phyloP scores from a whole-genome alignment of 1,140 invertebrate genomes.

The Hycleus cichorii region DNA sequence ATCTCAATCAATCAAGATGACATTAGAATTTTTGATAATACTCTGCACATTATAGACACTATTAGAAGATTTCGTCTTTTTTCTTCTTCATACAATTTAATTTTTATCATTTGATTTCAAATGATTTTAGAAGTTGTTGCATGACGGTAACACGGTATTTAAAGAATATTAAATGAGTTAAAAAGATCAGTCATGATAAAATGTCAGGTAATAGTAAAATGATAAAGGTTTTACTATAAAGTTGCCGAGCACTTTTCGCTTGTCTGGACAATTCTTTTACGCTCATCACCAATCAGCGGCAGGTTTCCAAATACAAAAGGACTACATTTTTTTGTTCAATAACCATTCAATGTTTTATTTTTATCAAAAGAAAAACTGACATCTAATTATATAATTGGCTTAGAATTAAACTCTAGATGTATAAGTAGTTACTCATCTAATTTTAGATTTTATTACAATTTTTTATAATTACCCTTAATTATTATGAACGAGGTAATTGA shows the following conservation, averaged over 20 bases:
- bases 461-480: too few relatives aligned
- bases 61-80: too few relatives aligned
- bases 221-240: conserved; percentile 9
- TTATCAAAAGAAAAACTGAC: neutral
- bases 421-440: too few relatives aligned
- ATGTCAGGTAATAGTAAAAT: conserved; percentile 10
- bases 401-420: neutral
- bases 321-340: too few relatives aligned
- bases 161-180: conserved; percentile 4
- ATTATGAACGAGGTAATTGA: too few relatives aligned
- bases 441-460: too few relatives aligned
- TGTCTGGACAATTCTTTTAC: conserved; percentile 11
- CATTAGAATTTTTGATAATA: too few relatives aligned
- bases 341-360: too few relatives aligned
- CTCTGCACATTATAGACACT: too few relatives aligned
- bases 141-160: conserved; percentile 1
- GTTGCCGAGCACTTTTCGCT: conserved; percentile 10
- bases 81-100: too few relatives aligned
- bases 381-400: conserved; percentile 5
- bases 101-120: too few relatives aligned
- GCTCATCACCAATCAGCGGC: conserved; percentile 1
- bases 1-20: too few relatives aligned
- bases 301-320: neutral
- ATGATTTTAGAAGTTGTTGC: conserved; percentile 1
- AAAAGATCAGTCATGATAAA: conserved; percentile 11